Evolutionary conservation across 2,113 vertebrate genomes (phyloP).

Genomic region (Heptranchias perlo): DNA sequence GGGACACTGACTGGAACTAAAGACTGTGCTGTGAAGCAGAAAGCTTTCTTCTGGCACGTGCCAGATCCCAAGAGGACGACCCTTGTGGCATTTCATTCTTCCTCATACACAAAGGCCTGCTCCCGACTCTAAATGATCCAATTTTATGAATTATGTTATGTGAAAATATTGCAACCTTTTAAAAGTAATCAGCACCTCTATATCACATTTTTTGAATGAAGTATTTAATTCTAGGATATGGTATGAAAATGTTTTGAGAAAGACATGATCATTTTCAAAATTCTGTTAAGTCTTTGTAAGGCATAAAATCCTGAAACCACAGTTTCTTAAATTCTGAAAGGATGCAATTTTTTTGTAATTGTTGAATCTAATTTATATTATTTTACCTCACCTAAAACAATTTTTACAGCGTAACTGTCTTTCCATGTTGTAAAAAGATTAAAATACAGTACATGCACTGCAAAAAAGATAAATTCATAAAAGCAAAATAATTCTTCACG

Average conservation of each 20-base stretch:
- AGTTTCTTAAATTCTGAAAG: not conserved
- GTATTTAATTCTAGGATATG: not conserved
- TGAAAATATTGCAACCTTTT: not conserved
- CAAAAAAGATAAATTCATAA: not conserved
- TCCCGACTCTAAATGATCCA: not conserved
- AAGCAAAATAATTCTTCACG: not conserved
- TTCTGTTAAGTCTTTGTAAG: not conserved
- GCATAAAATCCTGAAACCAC: not conserved
- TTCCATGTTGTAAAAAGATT: not conserved
- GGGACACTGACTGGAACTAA: constrained; percentile 25
- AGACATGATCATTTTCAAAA: not conserved
- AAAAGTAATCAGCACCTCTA: not conserved
- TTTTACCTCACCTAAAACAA: not conserved
- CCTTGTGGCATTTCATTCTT: constrained; percentile 30
- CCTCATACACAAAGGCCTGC: constrained; percentile 43
- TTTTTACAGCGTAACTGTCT: not conserved
- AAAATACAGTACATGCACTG: not conserved
- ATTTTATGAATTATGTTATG: not conserved
- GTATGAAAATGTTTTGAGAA: not conserved
- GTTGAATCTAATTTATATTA: not conserved
- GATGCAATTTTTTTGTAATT: not conserved
- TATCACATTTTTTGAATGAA: not conserved
- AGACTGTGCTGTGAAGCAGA: constrained; percentile 41
- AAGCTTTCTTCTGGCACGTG: constrained; percentile 46
- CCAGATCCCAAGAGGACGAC: constrained; percentile 32